phyloP scores from a whole-genome alignment of 2,113 vertebrate genomes.

The Condylura cristata region DNA sequence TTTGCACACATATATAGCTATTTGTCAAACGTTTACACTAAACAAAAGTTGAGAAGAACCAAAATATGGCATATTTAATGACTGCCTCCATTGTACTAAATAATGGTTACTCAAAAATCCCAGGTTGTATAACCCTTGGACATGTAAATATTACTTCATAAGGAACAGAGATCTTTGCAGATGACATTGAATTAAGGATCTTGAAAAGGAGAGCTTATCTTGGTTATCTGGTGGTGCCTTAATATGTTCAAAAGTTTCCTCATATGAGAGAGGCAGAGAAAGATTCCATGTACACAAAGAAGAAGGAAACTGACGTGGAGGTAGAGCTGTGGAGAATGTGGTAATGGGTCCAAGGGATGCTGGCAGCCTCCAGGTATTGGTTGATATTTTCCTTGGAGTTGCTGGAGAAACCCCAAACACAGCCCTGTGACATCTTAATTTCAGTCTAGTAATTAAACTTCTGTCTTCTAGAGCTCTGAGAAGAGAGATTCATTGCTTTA shows the following conservation, averaged over 20 bases:
- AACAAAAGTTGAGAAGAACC: slow-evolving; percentile 10
- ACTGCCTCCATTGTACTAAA: neutral
- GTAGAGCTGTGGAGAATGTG: neutral
- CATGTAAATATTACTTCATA: neutral
- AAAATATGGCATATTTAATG: neutral
- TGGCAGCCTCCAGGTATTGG: neutral
- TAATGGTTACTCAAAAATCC: neutral
- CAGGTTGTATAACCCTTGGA: neutral
- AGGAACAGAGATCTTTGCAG: neutral
- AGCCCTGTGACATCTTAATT: neutral
- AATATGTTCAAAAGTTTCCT: neutral
- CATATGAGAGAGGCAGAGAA: neutral
- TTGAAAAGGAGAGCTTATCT: neutral
- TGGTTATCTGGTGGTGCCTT: neutral
- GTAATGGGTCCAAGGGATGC: too few species aligned
- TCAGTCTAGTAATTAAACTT: neutral
- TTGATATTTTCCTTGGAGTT: neutral
- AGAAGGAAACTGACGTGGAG: too few species aligned
- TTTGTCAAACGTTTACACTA: neutral
- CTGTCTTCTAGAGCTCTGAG: neutral
- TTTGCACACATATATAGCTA: too few species aligned
- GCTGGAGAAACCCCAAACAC: neutral
- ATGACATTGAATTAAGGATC: too few species aligned
- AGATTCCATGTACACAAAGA: neutral
- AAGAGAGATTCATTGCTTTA: neutral